A percentile compares a stretch with the other conserved stretches of the same genome.
These are phyloP conservation scores for Geotrypetes seraphini DNA, from an alignment of 2,797 vertebrate species.

Conservation along the genomic window DNA sequence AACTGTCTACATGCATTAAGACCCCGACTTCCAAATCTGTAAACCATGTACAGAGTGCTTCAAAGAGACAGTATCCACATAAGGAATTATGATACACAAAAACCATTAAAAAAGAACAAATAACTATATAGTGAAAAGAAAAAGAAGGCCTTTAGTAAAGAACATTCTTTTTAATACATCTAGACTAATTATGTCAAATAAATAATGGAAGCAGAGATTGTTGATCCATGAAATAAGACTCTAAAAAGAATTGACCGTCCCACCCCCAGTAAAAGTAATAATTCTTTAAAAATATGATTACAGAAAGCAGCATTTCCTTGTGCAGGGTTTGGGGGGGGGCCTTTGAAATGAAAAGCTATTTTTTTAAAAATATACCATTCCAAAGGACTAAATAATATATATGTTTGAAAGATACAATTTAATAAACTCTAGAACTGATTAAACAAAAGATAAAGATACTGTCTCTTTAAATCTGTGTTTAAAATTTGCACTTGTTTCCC, in stretches of 20 bases:
- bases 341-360: slow-evolving; percentile 72
- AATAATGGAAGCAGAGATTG: slow-evolving; percentile 65
- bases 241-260: slow-evolving; percentile 68
- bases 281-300: slow-evolving; percentile 74
- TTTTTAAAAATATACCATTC: slow-evolving; percentile 75
- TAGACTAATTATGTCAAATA: slow-evolving; percentile 68
- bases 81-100: slow-evolving; percentile 58
- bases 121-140: slow-evolving; percentile 35
- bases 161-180: slow-evolving; percentile 48
- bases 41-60: slow-evolving; percentile 84
- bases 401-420: slow-evolving; percentile 67
- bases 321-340: slow-evolving; percentile 75
- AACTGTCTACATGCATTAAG: slow-evolving; percentile 96
- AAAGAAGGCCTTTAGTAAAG: slow-evolving; percentile 59
- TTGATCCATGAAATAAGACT: slow-evolving; percentile 64
- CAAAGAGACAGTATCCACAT: slow-evolving; percentile 93
- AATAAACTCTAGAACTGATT: slow-evolving; percentile 67
- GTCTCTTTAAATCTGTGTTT: slow-evolving; percentile 93
- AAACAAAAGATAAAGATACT: slow-evolving; percentile 79
- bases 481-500: slow-evolving; percentile 60
- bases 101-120: slow-evolving; percentile 54
- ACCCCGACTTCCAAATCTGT: slow-evolving; percentile 85
- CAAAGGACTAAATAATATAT: slow-evolving; percentile 69
- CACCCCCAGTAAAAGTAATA: slow-evolving; percentile 61
- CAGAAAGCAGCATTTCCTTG: slow-evolving; percentile 78